phyloP scores from a whole-genome alignment of 2,888 invertebrate genomes.

The Autographa gamma region DNA sequence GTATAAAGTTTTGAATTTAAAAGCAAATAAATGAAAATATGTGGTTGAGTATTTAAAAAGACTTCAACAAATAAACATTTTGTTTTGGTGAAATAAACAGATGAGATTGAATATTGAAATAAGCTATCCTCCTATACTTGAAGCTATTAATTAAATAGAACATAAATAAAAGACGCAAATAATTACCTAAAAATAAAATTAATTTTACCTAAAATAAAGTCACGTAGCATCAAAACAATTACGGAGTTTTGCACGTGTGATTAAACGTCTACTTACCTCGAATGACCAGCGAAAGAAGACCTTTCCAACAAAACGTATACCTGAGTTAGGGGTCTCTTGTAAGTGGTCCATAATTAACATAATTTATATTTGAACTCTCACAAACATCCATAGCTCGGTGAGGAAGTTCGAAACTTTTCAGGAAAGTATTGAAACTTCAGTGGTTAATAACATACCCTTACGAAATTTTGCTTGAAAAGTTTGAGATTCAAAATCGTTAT shows the following conservation, averaged over 20 bases:
- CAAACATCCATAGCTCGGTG: constrained; percentile 38
- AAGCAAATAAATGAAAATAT: no score
- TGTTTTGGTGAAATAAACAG: no score
- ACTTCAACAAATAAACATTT: no score
- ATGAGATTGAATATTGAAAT: no score
- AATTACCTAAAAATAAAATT: background rate
- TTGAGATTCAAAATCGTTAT: constrained; percentile 14
- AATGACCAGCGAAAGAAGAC: constrained; percentile 5
- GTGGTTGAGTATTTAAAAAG: no score
- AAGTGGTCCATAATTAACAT: constrained; percentile 29
- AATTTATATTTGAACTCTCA: constrained; percentile 32
- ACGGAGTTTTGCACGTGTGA: constrained; percentile 31
- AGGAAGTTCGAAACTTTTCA: constrained; percentile 43
- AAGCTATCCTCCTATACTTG: no score
- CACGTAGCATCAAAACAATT: constrained; percentile 30
- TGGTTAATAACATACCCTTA: constrained; percentile 43
- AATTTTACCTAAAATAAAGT: background rate
- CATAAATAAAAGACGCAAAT: no score
- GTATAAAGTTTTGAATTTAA: background rate
- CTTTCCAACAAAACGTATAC: background rate
- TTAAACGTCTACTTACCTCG: constrained; percentile 17
- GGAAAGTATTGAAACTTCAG: constrained; percentile 45
- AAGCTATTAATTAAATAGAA: no score
- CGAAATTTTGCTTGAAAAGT: constrained; percentile 33
- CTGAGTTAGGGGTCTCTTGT: background rate